phyloP scores from a whole-genome alignment of 1,140 invertebrate genomes.

The Drosophila kurseongensis region DNA sequence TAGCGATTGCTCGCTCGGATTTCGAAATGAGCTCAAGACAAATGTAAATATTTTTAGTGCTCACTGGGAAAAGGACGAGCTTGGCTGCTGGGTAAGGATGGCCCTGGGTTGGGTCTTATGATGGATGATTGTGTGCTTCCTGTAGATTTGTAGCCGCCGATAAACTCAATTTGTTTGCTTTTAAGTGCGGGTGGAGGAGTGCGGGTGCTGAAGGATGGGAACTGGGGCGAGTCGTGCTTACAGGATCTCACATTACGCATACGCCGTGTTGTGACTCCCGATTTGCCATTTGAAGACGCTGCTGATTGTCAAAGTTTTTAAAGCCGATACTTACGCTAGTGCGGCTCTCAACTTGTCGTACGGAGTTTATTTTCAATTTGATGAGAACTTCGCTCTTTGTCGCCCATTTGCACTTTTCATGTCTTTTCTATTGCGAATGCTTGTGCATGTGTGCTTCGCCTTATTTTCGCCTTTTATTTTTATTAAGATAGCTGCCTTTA shows the following conservation, averaged over 20 bases:
- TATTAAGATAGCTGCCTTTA: constrained; percentile 15
- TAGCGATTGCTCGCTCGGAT: constrained; percentile 64
- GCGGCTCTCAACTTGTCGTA: constrained; percentile 32
- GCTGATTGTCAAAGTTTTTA: constrained; percentile 68
- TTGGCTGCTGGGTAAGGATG: background rate
- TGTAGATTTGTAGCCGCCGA: constrained; percentile 72
- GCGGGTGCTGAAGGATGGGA: background rate
- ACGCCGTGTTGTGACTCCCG: constrained; percentile 45
- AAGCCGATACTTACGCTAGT: constrained; percentile 43
- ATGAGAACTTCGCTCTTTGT: constrained; percentile 37
- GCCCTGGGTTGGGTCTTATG: constrained; percentile 56
- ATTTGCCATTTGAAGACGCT: constrained; percentile 28
- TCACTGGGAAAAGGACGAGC: constrained; percentile 22
- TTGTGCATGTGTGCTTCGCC: constrained; percentile 8
- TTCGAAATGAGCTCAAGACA: constrained; percentile 74
- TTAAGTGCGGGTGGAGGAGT: constrained; percentile 4
- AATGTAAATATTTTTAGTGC: constrained; percentile 77
- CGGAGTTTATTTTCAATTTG: constrained; percentile 66
- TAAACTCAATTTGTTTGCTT: constrained; percentile 77
- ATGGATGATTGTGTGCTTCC: constrained; percentile 76
- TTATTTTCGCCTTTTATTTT: constrained; percentile 25
- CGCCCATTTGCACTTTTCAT: constrained; percentile 43
- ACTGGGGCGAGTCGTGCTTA: constrained; percentile 19
- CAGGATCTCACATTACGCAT: constrained; percentile 62
- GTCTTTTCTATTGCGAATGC: constrained; percentile 38